Evolutionary conservation across 23 tunicate genomes (phyloP).

Genomic region (Clavelina lepadiformis): DNA sequence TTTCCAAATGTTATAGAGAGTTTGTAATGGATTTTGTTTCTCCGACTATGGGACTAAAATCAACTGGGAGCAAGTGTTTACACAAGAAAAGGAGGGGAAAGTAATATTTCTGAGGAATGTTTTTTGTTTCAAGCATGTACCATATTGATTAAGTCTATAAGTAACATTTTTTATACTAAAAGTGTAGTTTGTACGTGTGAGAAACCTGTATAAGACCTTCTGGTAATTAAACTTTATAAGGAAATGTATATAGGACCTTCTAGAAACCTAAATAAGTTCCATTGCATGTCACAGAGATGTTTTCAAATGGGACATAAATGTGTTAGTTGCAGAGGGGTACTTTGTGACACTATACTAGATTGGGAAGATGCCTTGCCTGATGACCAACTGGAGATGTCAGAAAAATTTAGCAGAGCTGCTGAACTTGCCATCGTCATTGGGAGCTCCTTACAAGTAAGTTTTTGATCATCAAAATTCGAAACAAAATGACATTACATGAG

Average conservation of each 20-base stretch:
- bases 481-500: not conserved
- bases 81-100: slow-evolving; percentile 42
- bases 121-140: too few species aligned
- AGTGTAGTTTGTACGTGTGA: too few species aligned
- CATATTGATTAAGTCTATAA: too few species aligned
- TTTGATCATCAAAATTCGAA: not conserved
- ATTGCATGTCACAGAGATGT: too few species aligned
- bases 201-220: too few species aligned
- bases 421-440: slow-evolving; percentile 76
- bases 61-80: slow-evolving; percentile 60
- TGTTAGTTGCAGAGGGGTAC: slow-evolving; percentile 55
- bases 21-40: slow-evolving; percentile 57
- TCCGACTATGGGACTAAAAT: slow-evolving; percentile 81
- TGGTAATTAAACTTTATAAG: too few species aligned
- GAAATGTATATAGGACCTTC: too few species aligned
- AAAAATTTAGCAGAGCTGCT: slow-evolving; percentile 48
- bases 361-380: slow-evolving; percentile 95
- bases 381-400: slow-evolving; percentile 58
- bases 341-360: slow-evolving; percentile 77
- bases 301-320: too few species aligned
- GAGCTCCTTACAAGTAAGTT: slow-evolving; percentile 61
- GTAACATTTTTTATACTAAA: too few species aligned
- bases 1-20: too few species aligned
- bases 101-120: too few species aligned
- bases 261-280: too few species aligned